phyloP scores from a whole-genome alignment of 1,140 invertebrate genomes.

The Drosophila bocki region DNA sequence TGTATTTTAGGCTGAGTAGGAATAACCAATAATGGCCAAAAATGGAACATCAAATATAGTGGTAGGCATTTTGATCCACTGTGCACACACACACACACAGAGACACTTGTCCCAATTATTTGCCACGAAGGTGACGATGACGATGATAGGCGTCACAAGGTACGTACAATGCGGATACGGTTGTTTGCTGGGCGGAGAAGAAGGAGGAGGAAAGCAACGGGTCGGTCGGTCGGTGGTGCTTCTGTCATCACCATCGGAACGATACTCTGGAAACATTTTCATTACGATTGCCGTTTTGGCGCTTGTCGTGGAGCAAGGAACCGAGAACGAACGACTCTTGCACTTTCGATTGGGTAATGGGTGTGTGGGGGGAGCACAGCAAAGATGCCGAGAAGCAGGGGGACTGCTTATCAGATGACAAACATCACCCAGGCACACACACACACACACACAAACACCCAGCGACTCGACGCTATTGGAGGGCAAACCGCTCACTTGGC shows the following conservation, averaged over 20 bases:
- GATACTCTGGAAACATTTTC: conserved; percentile 47
- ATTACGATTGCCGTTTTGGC: conserved; percentile 49
- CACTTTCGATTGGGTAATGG: conserved; percentile 16
- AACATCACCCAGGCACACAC: conserved; percentile 25
- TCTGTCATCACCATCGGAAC: conserved; percentile 16
- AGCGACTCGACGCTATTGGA: neutral
- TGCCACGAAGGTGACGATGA: conserved; percentile 11
- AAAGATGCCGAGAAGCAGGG: neutral
- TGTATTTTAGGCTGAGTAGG: neutral
- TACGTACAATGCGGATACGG: conserved; percentile 5
- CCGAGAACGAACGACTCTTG: conserved; percentile 28
- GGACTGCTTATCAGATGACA: conserved; percentile 56
- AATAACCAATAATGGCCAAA: conserved; percentile 13
- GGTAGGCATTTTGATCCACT: conserved; percentile 4
- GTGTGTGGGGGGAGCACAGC: neutral
- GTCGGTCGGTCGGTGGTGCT: neutral
- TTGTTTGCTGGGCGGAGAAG: neutral
- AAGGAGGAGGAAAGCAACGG: neutral
- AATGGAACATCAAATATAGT: conserved; percentile 17
- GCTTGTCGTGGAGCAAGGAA: conserved; percentile 14
- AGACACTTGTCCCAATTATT: conserved; percentile 11
- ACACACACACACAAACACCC: conserved; percentile 1
- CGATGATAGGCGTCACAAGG: conserved; percentile 12
- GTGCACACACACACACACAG: conserved; percentile 1
- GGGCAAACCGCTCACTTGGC: conserved; percentile 25